Conservation (phyloP, 2,797 vertebrate genomes). For the Prunella strophiata region DNA sequence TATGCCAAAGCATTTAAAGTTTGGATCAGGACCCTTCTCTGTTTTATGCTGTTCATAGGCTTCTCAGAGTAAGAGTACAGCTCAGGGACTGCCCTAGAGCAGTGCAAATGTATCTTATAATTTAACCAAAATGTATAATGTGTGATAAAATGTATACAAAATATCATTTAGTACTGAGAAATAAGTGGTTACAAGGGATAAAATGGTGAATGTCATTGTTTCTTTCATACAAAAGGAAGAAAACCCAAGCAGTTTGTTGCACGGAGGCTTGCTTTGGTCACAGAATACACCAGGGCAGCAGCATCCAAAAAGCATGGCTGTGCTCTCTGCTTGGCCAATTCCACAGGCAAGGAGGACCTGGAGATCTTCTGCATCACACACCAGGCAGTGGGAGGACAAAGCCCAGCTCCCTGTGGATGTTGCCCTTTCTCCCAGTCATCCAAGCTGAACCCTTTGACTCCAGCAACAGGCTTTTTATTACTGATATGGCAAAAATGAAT, state of each 20-base stretch:
- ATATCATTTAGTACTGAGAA: background rate
- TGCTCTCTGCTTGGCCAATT: background rate
- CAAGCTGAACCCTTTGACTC: background rate
- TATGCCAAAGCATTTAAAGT: background rate
- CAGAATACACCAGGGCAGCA: background rate
- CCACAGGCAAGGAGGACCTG: background rate
- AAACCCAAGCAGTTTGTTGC: background rate
- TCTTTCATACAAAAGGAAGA: background rate
- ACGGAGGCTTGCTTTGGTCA: background rate
- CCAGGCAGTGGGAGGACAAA: background rate
- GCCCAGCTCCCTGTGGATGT: background rate
- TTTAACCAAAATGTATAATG: background rate
- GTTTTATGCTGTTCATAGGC: background rate
- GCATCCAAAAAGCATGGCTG: background rate
- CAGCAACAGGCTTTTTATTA: background rate
- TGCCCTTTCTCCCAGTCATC: background rate
- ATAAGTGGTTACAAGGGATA: background rate
- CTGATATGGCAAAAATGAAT: background rate
- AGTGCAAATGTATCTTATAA: background rate
- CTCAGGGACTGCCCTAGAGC: background rate
- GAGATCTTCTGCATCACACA: background rate
- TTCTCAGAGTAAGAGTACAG: background rate
- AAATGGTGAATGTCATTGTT: background rate
- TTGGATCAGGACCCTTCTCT: background rate
- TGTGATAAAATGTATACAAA: background rate